These are phyloP conservation scores for Orchesella flavescens DNA, from an alignment of 2,888 invertebrate genomes.

Conservation along the genomic window DNA sequence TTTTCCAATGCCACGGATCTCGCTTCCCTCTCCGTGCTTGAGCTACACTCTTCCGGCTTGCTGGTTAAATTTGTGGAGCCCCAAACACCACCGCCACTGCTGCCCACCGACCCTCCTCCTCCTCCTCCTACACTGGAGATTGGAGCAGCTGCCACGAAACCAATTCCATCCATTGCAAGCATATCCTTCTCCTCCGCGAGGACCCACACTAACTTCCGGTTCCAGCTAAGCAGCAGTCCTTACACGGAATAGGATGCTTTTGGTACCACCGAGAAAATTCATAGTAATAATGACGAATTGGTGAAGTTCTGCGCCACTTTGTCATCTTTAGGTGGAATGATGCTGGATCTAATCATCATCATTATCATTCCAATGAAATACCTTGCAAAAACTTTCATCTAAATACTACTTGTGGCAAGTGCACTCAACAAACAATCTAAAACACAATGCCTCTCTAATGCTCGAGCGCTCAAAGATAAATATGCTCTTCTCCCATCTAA, in stretches of 20 bases:
- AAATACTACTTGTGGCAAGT: too few species aligned
- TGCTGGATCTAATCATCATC: too few species aligned
- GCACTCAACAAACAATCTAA: too few species aligned
- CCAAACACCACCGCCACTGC: constrained; percentile 45
- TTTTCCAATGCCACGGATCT: constrained; percentile 87
- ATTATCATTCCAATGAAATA: too few species aligned
- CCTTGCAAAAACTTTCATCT: too few species aligned
- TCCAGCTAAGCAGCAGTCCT: neutral
- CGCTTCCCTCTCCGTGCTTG: constrained; percentile 79
- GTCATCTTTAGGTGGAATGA: too few species aligned
- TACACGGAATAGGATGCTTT: too few species aligned
- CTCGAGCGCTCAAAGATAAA: too few species aligned
- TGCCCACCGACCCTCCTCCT: neutral
- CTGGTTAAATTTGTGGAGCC: constrained; percentile 61
- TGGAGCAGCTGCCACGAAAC: neutral
- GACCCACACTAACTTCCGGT: neutral
- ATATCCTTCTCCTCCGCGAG: neutral
- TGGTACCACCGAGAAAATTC: too few species aligned
- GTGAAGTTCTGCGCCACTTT: too few species aligned
- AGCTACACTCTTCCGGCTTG: constrained; percentile 67
- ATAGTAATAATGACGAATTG: too few species aligned
- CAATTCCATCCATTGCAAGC: constrained; percentile 26
- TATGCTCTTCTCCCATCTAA: neutral
- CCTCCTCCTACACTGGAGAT: constrained; percentile 3
- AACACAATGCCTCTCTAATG: too few species aligned